Conservation (phyloP, 2,113 vertebrate genomes). For the Boulengeromyrus knoepffleri region DNA sequence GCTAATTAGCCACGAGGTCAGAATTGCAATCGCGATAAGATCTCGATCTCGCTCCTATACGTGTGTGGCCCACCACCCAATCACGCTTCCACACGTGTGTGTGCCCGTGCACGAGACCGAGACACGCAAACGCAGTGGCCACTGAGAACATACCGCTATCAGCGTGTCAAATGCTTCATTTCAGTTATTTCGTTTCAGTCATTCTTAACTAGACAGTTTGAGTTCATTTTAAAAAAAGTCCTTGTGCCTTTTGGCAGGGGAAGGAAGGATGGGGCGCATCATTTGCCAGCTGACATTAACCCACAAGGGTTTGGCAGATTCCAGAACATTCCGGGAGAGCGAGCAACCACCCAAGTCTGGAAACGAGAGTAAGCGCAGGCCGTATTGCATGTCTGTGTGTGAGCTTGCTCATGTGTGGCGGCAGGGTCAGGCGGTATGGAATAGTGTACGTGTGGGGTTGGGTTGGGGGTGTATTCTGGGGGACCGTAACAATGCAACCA, state of each 20-base stretch:
- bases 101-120: not conserved
- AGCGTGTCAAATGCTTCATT: not conserved
- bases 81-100: too few species aligned
- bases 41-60: constrained; percentile 16
- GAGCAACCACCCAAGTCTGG: not conserved
- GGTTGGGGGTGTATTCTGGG: not conserved
- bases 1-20: constrained; percentile 59
- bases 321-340: not conserved
- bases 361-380: not conserved
- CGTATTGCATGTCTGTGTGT: not conserved
- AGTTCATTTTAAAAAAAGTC: not conserved
- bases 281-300: not conserved
- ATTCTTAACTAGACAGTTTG: not conserved
- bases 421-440: not conserved
- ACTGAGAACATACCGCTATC: not conserved
- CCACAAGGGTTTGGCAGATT: not conserved
- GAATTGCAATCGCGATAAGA: constrained; percentile 53
- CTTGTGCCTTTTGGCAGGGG: not conserved
- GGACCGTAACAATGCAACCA: constrained; percentile 19
- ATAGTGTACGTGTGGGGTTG: not conserved
- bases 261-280: not conserved
- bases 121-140: not conserved
- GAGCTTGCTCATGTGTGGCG: not conserved
- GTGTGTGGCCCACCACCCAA: not conserved
- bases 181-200: not conserved